Evolutionary conservation across 2,113 vertebrate genomes (phyloP).

Genomic region (Takifugu flavidus): DNA sequence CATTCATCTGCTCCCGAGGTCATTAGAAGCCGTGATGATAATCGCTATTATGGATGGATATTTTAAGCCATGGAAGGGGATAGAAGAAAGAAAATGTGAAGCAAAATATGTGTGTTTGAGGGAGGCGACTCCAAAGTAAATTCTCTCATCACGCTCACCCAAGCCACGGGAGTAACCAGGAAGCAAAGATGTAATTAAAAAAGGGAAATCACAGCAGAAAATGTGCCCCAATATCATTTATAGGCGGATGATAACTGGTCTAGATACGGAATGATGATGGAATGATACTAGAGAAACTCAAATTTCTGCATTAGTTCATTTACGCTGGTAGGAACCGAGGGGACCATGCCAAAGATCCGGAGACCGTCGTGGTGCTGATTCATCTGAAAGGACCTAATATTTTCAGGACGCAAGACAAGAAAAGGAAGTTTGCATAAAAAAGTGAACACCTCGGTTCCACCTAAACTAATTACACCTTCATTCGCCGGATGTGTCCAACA

Average conservation of each 20-base stretch:
- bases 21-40: slow-evolving; percentile 51
- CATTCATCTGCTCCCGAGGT: slow-evolving; percentile 61
- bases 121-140: too few relatives aligned
- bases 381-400: too few relatives aligned
- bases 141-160: not conserved
- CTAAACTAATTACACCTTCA: too few relatives aligned
- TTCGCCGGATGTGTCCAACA: too few relatives aligned
- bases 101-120: slow-evolving; percentile 3
- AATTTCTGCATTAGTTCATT: too few relatives aligned
- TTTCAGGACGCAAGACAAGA: too few relatives aligned
- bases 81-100: not conserved
- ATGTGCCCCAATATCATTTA: not conserved
- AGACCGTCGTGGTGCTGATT: too few relatives aligned
- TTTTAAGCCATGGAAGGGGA: slow-evolving; percentile 3
- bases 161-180: slow-evolving; percentile 1
- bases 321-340: too few relatives aligned
- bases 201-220: not conserved
- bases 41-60: slow-evolving; percentile 49
- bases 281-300: not conserved
- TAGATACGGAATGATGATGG: not conserved
- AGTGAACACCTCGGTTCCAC: too few relatives aligned
- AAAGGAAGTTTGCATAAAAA: too few relatives aligned
- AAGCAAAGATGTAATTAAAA: not conserved
- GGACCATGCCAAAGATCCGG: too few relatives aligned
- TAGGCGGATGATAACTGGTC: not conserved